Evolutionary conservation across 2,113 vertebrate genomes (phyloP).

Genomic region (Alligator mississippiensis): DNA sequence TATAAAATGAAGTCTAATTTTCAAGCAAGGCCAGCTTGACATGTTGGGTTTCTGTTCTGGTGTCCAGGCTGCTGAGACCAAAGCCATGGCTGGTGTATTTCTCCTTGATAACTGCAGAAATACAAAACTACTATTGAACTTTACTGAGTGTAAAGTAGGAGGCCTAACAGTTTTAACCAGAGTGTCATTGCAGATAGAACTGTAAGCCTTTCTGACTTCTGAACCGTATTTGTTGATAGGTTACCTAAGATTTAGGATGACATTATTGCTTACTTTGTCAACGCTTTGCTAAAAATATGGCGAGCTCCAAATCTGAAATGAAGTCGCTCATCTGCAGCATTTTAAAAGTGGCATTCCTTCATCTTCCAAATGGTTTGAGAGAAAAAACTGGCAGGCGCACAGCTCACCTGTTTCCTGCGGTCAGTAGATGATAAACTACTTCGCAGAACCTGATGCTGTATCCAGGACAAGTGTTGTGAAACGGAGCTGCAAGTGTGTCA

Average conservation of each 20-base stretch:
- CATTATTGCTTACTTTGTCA: conserved; percentile 56
- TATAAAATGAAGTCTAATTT: neutral
- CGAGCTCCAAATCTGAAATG: conserved; percentile 58
- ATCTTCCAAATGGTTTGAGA: conserved; percentile 67
- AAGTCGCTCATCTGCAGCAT: conserved; percentile 64
- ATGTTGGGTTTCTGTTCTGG: neutral
- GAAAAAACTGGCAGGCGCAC: conserved; percentile 58
- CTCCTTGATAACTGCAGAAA: neutral
- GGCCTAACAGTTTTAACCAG: neutral
- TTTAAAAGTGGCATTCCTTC: conserved; percentile 65
- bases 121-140: too few species aligned
- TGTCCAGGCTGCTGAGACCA: neutral
- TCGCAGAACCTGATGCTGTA: conserved; percentile 76
- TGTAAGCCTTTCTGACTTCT: neutral
- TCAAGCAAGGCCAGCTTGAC: neutral
- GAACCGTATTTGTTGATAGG: conserved; percentile 18
- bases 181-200: neutral
- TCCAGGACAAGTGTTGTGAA: conserved; percentile 41
- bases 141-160: too few species aligned
- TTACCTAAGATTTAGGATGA: conserved; percentile 61
- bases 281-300: conserved; percentile 58
- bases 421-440: conserved; percentile 62
- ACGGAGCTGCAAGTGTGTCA: conserved; percentile 42
- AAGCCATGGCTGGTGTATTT: accelerated
- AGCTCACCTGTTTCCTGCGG: conserved; percentile 84